Evolutionary conservation across 2,113 vertebrate species (phyloP).

Genomic region (Varanus komodoensis): DNA sequence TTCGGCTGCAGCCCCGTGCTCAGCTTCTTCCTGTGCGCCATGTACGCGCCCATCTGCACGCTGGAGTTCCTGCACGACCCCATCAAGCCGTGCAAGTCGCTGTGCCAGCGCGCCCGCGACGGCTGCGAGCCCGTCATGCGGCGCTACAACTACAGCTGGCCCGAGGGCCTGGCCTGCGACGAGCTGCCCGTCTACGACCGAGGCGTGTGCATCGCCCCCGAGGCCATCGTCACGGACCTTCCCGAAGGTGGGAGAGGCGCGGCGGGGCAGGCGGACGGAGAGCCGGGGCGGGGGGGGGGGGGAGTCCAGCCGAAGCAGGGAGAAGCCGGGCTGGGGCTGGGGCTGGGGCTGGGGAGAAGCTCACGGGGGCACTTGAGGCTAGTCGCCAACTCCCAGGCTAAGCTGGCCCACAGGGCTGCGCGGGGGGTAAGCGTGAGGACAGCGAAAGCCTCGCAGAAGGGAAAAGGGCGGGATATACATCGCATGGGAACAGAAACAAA

Average conservation of each 20-base stretch:
- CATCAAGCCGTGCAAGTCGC: conserved; percentile 82
- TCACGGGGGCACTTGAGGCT: too few relatives aligned
- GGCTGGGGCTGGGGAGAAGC: background rate
- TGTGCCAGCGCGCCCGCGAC: conserved; percentile 82
- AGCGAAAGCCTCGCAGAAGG: too few relatives aligned
- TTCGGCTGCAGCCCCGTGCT: conserved; percentile 81
- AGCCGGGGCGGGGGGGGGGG: background rate
- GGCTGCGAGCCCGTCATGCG: conserved; percentile 84
- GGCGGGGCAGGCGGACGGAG: background rate
- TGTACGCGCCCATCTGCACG: conserved; percentile 86
- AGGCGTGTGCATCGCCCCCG: conserved; percentile 84
- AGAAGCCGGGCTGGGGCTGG: too few relatives aligned
- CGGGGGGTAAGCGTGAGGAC: too few relatives aligned
- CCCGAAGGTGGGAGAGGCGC: conserved; percentile 76
- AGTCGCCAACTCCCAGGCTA: too few relatives aligned
- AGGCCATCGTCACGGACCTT: conserved; percentile 85
- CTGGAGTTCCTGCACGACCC: conserved; percentile 85
- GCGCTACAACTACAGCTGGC: conserved; percentile 85
- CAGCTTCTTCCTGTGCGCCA: conserved; percentile 84
- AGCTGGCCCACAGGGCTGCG: too few relatives aligned
- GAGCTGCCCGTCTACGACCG: conserved; percentile 84
- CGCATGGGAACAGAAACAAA: too few relatives aligned
- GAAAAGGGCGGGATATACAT: too few relatives aligned
- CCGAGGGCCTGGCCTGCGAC: conserved; percentile 81
- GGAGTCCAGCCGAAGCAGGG: background rate